Percentiles rank a stretch among this genome's conserved stretches.
These are phyloP conservation scores for Drosophila busckii DNA, from an alignment of 1,140 invertebrate species.

Conservation along the genomic window DNA sequence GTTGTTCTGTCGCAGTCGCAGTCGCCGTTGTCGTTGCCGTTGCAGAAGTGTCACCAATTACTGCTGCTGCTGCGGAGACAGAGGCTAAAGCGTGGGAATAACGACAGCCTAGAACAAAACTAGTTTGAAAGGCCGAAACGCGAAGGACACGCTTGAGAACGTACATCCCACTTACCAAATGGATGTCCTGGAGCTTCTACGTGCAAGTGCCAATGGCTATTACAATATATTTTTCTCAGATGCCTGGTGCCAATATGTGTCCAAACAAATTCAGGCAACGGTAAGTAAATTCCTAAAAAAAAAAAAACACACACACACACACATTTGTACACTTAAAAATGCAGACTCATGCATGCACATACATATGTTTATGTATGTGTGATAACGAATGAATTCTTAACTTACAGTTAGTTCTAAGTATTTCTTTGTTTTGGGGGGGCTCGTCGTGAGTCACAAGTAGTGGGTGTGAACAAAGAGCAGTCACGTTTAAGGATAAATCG, in stretches of 20 bases:
- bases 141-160: background rate
- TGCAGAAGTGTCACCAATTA: too few relatives aligned
- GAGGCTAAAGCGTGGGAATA: too few relatives aligned
- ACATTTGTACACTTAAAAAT: too few relatives aligned
- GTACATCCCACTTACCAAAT: slow-evolving; percentile 25
- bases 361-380: too few relatives aligned
- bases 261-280: slow-evolving; percentile 49
- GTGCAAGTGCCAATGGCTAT: slow-evolving; percentile 47
- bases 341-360: too few relatives aligned
- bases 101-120: too few relatives aligned
- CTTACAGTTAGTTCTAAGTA: slow-evolving; percentile 5
- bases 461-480: background rate
- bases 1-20: too few relatives aligned
- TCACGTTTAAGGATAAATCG: too few relatives aligned
- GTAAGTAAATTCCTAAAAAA: slow-evolving; percentile 50
- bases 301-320: background rate
- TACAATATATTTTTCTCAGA: slow-evolving; percentile 67
- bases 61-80: too few relatives aligned
- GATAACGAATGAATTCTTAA: too few relatives aligned
- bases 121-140: too few relatives aligned
- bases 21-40: too few relatives aligned
- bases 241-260: slow-evolving; percentile 61
- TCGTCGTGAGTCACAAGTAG: slow-evolving; percentile 30
- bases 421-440: slow-evolving; percentile 16
- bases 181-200: slow-evolving; percentile 63